Evolutionary conservation across 2,888 invertebrate species (phyloP), one percentile per base, ranked within the genome.

Genomic region (Tridacna gigas): DNA sequence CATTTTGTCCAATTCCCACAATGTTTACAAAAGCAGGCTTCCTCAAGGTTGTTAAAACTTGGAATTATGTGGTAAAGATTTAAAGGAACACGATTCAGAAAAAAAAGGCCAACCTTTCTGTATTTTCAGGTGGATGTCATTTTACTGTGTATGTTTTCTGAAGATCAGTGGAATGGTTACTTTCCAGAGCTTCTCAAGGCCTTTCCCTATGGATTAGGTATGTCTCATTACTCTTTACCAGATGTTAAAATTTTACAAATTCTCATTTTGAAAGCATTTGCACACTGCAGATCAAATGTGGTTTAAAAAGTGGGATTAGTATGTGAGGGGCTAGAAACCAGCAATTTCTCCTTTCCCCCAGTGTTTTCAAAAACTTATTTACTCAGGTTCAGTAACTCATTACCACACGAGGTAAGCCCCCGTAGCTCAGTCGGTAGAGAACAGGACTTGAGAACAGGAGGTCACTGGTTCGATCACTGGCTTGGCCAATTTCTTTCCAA

Each of bases 201-300:
- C n/a, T 87, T 87, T 51, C 87, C 87, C 13, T 83, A 79, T 66
- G 83, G 84, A 20, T 83, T 83, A 85, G 87, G 87, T 87, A 51
- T 15, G 63, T 63, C 7, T 63, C 15, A 51, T 51, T 15, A 51
- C 11, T 51, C 51, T 51, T 51, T 51, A 51, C 51, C 51, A 13
- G 12, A 51, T 51, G 15, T 15, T 11, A 51, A 11, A 51, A 51
- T 51, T 51, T 15, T 51, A 15, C 51, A 51, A 15, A 11, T 13
- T 11, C 11, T 15, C 12, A 51, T 15, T 51, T 51, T 51, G 51
- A 51, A 51, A 11, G 15, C 15, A 51, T 51, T 51, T 51, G 11
- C 12, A 13, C 51, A 15, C 11, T 13, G 15, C 51, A 51, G 11
- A 51, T 11, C 11, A 51, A 51, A 51, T 51, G 12, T 51, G 12